Base-by-base conservation (phyloP, 2,888 invertebrate genomes). In the Drosophila macrospina region DNA sequence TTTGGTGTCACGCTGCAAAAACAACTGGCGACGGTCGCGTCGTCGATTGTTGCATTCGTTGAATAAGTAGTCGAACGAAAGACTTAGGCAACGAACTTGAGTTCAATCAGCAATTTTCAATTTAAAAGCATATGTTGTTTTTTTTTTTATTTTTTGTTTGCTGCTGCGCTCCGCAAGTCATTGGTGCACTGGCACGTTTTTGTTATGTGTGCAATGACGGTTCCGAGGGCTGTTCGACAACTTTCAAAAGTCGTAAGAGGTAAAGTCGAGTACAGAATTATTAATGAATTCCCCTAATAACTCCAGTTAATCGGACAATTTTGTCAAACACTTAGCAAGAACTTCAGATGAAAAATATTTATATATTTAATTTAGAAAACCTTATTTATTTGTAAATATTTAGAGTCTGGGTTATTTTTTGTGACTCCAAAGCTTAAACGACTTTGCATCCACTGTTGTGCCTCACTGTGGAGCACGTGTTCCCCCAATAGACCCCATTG, bases 41-140 rank as follows among this genome's bases (percentile, higher is more conserved):
- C 51, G 50, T 55, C 48, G 64, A 20, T 57, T 34, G 39, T 51
- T 73, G 78, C 69, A 73, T 80, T 78, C 69, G 65, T 68, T 60
- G 65, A 70, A 63, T 80, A 69, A 63, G 86, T 63, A 74, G 80
- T 86, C 84, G 81, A 88, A 79, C 72, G 75, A 85, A 87, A 87
- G 83, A 86, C 86, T 85, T 85, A 72, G 69, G 74, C 83, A 65
- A 79, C 88, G 86, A 89, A 82, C 86, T 89, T 86, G 89, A 69
- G 83, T 86, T 85, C 88, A 86, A 87, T 85, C 87, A 85, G 79
- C 82, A 79, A 69, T 54, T 89, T 85, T 89, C 66, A 79, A 87
- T 82, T 87, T 79, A 85, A 84, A 84, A 62, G 75, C 65, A 74
- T 75, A 86, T 81, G 68, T 65, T 82, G 80, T 64, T 45, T 56